A percentile compares a stretch with the other conserved stretches of the same genome.
phyloP scores from a whole-genome alignment of 1,140 invertebrate genomes.

The Glossosoma conforme region DNA sequence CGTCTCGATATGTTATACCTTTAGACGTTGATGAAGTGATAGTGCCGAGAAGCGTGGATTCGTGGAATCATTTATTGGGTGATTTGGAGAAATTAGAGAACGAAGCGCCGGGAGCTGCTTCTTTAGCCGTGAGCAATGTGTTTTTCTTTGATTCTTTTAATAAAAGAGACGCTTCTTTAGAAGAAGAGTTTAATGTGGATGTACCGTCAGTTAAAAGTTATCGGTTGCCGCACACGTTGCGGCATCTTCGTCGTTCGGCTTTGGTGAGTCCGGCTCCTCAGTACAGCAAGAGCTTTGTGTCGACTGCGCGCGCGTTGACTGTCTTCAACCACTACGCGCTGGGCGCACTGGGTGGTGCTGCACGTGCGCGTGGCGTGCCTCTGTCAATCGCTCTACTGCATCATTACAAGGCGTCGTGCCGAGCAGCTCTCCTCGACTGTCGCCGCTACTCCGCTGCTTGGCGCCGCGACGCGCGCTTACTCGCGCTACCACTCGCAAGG shows the following conservation, averaged over 20 bases:
- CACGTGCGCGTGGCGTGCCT: constrained; percentile 21
- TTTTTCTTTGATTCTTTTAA: constrained; percentile 56
- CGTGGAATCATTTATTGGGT: constrained; percentile 52
- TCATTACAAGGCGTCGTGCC: constrained; percentile 27
- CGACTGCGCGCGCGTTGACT: constrained; percentile 58
- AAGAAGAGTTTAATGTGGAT: constrained; percentile 11
- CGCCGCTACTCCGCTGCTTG: constrained; percentile 16
- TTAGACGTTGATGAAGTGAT: constrained; percentile 69
- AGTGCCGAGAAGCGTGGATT: constrained; percentile 54
- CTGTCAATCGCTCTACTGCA: constrained; percentile 16
- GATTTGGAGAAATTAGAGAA: constrained; percentile 40
- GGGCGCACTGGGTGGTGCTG: constrained; percentile 46
- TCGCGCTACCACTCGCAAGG: constrained; percentile 13
- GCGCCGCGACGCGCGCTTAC: constrained; percentile 2
- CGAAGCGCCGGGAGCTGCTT: constrained; percentile 48
- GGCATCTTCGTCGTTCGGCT: constrained; percentile 49
- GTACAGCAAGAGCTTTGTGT: constrained; percentile 67
- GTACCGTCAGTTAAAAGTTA: constrained; percentile 5
- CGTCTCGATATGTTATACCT: constrained; percentile 60
- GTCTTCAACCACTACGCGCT: constrained; percentile 74
- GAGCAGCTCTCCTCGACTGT: constrained; percentile 27
- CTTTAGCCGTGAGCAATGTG: constrained; percentile 60
- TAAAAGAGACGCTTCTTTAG: background rate
- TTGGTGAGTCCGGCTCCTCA: constrained; percentile 57
- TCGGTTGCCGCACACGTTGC: constrained; percentile 38